These are phyloP conservation scores for Actinernus sp. DNA, from an alignment of 92 coral and sea anemone species.

Conservation along the genomic window DNA sequence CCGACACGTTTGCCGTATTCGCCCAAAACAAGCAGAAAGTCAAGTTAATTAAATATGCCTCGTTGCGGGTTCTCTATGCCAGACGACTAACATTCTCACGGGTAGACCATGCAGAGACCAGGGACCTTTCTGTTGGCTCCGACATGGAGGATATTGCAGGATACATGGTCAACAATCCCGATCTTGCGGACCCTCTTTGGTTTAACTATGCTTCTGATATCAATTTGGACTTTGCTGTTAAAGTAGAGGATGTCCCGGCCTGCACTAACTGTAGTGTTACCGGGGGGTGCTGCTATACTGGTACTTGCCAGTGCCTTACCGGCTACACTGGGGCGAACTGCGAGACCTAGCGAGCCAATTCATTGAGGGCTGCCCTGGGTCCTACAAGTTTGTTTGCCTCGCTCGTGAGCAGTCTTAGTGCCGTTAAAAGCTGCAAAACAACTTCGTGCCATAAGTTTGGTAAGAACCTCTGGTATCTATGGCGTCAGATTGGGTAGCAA, in stretches of 20 bases:
- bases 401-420: no score
- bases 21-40: constrained; percentile 79
- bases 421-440: no score
- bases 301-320: constrained; percentile 87
- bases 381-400: no score
- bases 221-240: constrained; percentile 81
- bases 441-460: no score
- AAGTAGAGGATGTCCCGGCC: constrained; percentile 76
- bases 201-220: constrained; percentile 87
- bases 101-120: constrained; percentile 60
- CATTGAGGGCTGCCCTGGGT: no score
- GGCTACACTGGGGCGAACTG: constrained; percentile 78
- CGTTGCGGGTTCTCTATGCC: constrained; percentile 82
- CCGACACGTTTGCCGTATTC: constrained; percentile 72
- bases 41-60: constrained; percentile 61
- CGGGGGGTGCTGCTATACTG: constrained; percentile 92
- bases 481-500: no score
- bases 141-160: constrained; percentile 81
- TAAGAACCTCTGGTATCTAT: no score
- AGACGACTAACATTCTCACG: constrained; percentile 83
- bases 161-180: constrained; percentile 77
- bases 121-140: constrained; percentile 72
- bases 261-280: constrained; percentile 86
- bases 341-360: no score
- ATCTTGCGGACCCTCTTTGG: constrained; percentile 79